Conservation (phyloP, 2,113 vertebrate species). For the Paramisgurnus dabryanus region DNA sequence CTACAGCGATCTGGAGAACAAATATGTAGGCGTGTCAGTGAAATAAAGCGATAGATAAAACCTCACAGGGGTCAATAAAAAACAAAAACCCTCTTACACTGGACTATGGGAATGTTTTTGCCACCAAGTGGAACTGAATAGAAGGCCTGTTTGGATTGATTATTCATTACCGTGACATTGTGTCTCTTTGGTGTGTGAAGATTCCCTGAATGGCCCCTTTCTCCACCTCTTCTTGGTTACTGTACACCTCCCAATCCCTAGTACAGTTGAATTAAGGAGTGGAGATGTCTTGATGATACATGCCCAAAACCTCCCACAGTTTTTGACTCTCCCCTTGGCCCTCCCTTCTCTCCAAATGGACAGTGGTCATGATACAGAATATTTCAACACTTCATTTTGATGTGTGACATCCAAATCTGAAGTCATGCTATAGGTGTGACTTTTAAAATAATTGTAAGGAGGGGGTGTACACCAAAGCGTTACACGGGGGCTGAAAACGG, state of each 20-base stretch:
- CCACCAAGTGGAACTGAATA: constrained; percentile 7
- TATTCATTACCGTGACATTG: constrained; percentile 15
- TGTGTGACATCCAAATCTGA: background rate
- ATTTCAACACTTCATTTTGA: background rate
- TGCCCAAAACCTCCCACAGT: constrained; percentile 24
- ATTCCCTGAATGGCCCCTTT: constrained; percentile 34
- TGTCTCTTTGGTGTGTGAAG: constrained; percentile 33
- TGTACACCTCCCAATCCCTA: background rate
- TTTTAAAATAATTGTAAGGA: too few relatives aligned
- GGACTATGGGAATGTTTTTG: background rate
- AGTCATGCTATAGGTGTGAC: background rate
- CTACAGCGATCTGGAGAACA: background rate
- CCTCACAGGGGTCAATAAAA: background rate
- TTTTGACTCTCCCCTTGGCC: constrained; percentile 4
- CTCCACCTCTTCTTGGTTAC: constrained; percentile 43
- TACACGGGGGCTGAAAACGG: too few relatives aligned
- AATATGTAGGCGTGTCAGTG: background rate
- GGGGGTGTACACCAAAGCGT: too few relatives aligned
- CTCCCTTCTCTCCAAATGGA: background rate
- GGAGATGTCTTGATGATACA: constrained; percentile 38
- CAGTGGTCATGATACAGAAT: background rate
- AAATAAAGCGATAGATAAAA: background rate
- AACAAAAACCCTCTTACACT: background rate
- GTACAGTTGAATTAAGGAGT: constrained; percentile 35
- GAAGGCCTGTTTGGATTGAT: constrained; percentile 10